Evolutionary conservation across 2,797 vertebrate genomes (phyloP).

Genomic region (Pipistrellus pipistrellus): DNA sequence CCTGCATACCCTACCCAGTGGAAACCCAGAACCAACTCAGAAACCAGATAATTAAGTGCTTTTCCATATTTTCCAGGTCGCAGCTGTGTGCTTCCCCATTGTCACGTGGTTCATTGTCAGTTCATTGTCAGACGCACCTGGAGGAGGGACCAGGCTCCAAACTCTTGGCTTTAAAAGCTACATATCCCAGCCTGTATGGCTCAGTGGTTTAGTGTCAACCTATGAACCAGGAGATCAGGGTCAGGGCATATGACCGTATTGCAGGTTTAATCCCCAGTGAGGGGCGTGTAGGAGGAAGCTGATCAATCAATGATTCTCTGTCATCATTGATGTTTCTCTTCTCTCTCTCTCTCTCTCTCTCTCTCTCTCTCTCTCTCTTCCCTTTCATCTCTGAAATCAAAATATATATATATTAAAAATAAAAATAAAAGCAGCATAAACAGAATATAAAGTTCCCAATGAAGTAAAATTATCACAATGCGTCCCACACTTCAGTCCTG

Average conservation of each 20-base stretch:
- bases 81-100: background rate
- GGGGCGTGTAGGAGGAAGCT: too few relatives aligned
- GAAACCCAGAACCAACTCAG: background rate
- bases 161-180: background rate
- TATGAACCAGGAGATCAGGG: too few relatives aligned
- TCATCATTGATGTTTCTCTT: too few relatives aligned
- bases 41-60: background rate
- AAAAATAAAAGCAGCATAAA: background rate
- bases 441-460: background rate
- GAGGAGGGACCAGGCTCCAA: background rate
- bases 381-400: too few relatives aligned
- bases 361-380: too few relatives aligned
- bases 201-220: too few relatives aligned
- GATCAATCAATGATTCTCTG: too few relatives aligned
- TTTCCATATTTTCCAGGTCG: background rate
- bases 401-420: too few relatives aligned
- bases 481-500: background rate
- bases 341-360: too few relatives aligned
- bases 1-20: accelerated
- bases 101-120: background rate
- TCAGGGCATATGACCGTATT: too few relatives aligned
- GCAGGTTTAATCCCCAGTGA: too few relatives aligned
- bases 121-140: background rate
- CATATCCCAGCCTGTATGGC: too few relatives aligned
- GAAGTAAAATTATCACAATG: background rate